Conservation (phyloP, 2,797 vertebrate species). For the Chiloscyllium punctatum region DNA sequence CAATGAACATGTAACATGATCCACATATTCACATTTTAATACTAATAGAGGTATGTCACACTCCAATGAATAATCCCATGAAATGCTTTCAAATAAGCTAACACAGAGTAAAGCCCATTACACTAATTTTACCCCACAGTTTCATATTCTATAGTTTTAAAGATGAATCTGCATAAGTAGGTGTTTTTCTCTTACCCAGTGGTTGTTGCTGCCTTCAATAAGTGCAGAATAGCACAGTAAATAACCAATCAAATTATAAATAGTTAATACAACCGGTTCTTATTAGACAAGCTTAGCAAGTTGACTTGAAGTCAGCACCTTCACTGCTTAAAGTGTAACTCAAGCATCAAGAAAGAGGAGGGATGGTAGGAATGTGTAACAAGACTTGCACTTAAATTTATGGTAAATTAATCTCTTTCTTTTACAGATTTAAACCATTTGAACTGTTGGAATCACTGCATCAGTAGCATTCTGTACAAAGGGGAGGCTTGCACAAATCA, state of each 20-base stretch:
- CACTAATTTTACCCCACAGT: neutral
- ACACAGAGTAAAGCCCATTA: neutral
- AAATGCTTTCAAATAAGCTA: neutral
- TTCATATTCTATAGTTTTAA: neutral
- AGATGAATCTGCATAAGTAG: neutral
- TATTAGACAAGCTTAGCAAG: neutral
- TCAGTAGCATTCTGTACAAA: neutral
- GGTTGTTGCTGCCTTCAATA: neutral
- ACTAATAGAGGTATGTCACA: neutral
- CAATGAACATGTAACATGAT: neutral
- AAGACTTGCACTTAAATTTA: neutral
- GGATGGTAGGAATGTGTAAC: too few species aligned
- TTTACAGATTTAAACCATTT: neutral
- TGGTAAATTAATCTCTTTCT: neutral
- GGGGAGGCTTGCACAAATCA: neutral
- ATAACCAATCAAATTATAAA: neutral
- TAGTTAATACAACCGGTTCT: neutral
- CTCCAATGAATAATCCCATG: neutral
- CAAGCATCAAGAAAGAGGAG: neutral
- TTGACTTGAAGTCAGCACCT: neutral
- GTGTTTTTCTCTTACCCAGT: neutral
- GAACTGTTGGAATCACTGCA: neutral
- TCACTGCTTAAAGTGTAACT: neutral
- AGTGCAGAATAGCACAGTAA: neutral
- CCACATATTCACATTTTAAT: neutral